Percentiles rank a stretch among this genome's conserved stretches.
phyloP scores from a whole-genome alignment of 2,888 invertebrate genomes.

The Nomada goodeniana region DNA sequence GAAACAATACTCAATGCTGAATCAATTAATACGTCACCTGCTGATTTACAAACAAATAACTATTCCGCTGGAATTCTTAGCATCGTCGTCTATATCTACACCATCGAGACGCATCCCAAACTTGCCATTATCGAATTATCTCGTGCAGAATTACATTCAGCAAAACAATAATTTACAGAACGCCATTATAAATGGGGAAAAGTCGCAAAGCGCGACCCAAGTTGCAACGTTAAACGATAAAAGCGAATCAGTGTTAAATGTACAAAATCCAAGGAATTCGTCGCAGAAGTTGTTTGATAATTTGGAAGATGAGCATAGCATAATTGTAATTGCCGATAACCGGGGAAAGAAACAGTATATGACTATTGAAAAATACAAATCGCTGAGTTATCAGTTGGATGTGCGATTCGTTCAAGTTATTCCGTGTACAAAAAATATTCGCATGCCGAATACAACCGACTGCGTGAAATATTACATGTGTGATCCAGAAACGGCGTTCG shows the following conservation, averaged over 20 bases:
- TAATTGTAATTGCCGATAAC: slow-evolving; percentile 72
- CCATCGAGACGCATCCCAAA: slow-evolving; percentile 1
- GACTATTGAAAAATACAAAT: slow-evolving; percentile 73
- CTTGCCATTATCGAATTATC: slow-evolving; percentile 45
- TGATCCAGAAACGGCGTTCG: slow-evolving; percentile 83
- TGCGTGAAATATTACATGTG: slow-evolving; percentile 85
- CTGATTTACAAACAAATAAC: slow-evolving; percentile 52
- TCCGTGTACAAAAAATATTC: slow-evolving; percentile 83
- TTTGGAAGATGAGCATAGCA: slow-evolving; percentile 56
- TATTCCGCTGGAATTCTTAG: slow-evolving; percentile 48
- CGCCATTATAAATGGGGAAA: slow-evolving; percentile 28
- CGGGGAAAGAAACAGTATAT: slow-evolving; percentile 73
- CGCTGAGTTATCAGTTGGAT: slow-evolving; percentile 62
- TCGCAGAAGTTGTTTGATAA: slow-evolving; percentile 43
- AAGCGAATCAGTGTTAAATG: slow-evolving; percentile 12
- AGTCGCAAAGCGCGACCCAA: slow-evolving; percentile 27
- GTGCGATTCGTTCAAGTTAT: slow-evolving; percentile 66
- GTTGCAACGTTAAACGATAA: slow-evolving; percentile 1
- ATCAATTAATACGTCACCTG: slow-evolving; percentile 55
- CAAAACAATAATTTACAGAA: slow-evolving; percentile 55
- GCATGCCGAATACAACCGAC: slow-evolving; percentile 85
- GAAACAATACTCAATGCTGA: slow-evolving; percentile 47
- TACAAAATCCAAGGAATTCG: slow-evolving; percentile 5
- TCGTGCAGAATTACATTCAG: slow-evolving; percentile 70
- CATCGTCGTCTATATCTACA: slow-evolving; percentile 16